Conservation (phyloP, 2,797 vertebrate genomes). For the Melopsittacus undulatus region DNA sequence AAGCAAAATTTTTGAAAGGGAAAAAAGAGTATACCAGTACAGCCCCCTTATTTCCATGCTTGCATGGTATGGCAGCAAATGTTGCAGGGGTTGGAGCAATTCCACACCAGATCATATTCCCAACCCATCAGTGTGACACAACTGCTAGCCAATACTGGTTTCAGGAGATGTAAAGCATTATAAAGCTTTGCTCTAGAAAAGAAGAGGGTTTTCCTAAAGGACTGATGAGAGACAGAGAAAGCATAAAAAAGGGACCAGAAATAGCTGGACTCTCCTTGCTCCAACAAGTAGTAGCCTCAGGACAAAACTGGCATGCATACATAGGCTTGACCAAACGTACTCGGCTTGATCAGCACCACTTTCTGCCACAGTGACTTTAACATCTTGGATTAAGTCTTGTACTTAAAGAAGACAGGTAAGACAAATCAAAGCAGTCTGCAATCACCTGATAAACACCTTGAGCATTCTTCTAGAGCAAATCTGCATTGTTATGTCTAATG, state of each 20-base stretch:
- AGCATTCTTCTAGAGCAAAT: neutral
- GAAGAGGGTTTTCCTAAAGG: neutral
- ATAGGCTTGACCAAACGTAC: rapidly evolving
- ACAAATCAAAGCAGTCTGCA: neutral
- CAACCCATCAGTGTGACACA: neutral
- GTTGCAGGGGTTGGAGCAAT: neutral
- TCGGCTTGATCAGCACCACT: neutral
- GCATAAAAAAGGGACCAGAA: neutral
- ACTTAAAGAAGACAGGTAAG: neutral
- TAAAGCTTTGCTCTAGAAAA: neutral
- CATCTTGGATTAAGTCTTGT: neutral
- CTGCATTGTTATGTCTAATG: neutral
- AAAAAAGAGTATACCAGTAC: neutral
- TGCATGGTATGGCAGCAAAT: neutral
- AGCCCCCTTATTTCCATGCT: neutral
- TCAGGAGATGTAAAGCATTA: neutral
- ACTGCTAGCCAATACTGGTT: neutral
- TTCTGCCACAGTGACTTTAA: neutral
- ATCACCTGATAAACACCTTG: neutral
- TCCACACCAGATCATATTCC: neutral
- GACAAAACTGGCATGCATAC: neutral
- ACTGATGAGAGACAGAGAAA: neutral
- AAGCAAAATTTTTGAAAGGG: neutral
- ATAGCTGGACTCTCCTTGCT: neutral
- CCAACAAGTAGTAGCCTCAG: neutral